Base-by-base conservation (phyloP, 2,888 invertebrate genomes). In the Cantharis lateralis region DNA sequence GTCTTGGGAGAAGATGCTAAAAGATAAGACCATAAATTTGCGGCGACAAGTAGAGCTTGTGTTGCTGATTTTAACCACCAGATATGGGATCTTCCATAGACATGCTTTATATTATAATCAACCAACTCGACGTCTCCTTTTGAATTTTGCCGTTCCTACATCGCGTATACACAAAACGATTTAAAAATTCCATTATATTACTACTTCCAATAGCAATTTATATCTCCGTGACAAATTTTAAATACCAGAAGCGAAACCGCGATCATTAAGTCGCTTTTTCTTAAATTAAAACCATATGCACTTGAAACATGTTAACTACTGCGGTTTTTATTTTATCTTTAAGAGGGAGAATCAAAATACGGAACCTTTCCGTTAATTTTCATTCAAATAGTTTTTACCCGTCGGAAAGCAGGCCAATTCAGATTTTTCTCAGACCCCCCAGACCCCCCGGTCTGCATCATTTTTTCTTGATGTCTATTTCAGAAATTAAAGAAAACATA, bases 51-150 rank as follows among this genome's bases (percentile, higher is more conserved):
- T 85, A 83, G 84, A 83, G 83, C 82, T 48, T 84, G 83, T 84
- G 83, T 85, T 84, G 84, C 84, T 81, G 86, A 86, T 86, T 83
- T 84, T 82, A 82, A 80, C 81, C 84, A 84, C 84, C 83, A 86
- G 86, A 86, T 86, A 85, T 83, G 82, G 83, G 64, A 2, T 48
- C 64, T 66, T 66, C 84, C 83, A 83, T 81, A 73, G 76, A 76
- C 79, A 79, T 79, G 80, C 84, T 85, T 85, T 85, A 84, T 84
- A 85, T 85, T 85, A 84, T 84, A 85, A 84, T 84, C 80, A 78
- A 68, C 72, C 62, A 71, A 70, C 78, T 24, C 78, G 80, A 73
- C 77, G 77, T 79, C 75, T 71, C 72, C 76, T 73, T 79, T 77
- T 76, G 73, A 76, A 71, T 71, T 66, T 63, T 68, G 76, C 74